phyloP scores from a whole-genome alignment of 2,113 vertebrate species.

The Eptesicus fuscus region DNA sequence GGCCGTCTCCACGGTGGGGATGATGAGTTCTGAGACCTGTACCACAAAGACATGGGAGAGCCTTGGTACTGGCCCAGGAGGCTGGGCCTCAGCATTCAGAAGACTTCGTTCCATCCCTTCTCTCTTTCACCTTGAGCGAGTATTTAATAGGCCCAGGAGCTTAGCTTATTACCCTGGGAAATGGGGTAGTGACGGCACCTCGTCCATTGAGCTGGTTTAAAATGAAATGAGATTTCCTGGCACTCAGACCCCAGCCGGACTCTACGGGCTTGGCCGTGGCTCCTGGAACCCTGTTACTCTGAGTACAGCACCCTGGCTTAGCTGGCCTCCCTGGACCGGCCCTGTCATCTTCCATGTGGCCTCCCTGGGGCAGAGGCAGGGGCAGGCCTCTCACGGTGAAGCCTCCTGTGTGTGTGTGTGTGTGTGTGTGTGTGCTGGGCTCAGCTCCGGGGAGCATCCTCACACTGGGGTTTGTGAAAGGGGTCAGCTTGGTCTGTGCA shows the following conservation, averaged over 20 bases:
- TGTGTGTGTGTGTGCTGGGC: background rate
- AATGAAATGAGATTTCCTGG: background rate
- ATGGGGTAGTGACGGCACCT: background rate
- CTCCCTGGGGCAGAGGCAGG: background rate
- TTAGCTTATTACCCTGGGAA: conserved; percentile 16
- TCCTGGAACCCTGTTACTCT: background rate
- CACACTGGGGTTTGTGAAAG: background rate
- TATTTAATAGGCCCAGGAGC: background rate
- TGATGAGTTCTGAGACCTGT: conserved; percentile 93
- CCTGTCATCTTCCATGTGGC: background rate
- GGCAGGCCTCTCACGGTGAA: background rate
- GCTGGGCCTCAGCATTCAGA: background rate
- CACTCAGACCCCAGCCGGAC: background rate
- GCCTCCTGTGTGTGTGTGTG: background rate
- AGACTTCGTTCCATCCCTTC: background rate
- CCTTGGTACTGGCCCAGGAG: background rate
- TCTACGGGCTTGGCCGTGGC: background rate
- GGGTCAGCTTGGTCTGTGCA: background rate
- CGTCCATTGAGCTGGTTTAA: background rate
- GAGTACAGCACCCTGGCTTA: background rate
- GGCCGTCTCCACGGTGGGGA: conserved; percentile 93
- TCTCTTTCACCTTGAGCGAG: background rate
- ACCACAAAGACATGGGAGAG: background rate
- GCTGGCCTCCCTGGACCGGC: background rate
- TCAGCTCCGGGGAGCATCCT: background rate